These are phyloP conservation scores for Eueremaeus valkanovi DNA, from an alignment of 2,888 invertebrate genomes.

Conservation along the genomic window DNA sequence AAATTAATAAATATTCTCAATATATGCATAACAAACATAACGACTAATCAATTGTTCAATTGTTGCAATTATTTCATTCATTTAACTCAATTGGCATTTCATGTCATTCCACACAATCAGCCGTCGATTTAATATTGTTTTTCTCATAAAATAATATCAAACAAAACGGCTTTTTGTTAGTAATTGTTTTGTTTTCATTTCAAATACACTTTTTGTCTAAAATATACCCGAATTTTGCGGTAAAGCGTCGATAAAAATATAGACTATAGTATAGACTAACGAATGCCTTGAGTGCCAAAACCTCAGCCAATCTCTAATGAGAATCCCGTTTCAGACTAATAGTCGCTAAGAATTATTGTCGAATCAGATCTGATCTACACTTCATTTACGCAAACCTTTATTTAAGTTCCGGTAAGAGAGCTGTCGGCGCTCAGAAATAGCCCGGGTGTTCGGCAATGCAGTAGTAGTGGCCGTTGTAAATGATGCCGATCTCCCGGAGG, in stretches of 20 bases:
- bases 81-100: too few species aligned
- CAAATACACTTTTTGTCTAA: slow-evolving; percentile 17
- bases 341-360: slow-evolving; percentile 17
- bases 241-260: neutral
- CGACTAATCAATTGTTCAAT: neutral
- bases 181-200: neutral
- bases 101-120: neutral
- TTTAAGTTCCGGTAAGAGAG: neutral
- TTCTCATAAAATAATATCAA: neutral
- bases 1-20: too few species aligned
- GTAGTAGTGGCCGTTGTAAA: slow-evolving; percentile 92
- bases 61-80: too few species aligned
- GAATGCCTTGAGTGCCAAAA: neutral
- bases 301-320: slow-evolving; percentile 13
- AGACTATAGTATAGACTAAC: neutral
- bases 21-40: slow-evolving; percentile 21
- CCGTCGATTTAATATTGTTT: slow-evolving; percentile 10
- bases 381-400: slow-evolving; percentile 10
- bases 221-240: slow-evolving; percentile 22
- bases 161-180: neutral
- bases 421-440: slow-evolving; percentile 56
- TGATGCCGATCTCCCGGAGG: slow-evolving; percentile 81
- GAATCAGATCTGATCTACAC: neutral
- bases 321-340: neutral
- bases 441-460: slow-evolving; percentile 92